Conservation (phyloP, 1,140 invertebrate genomes). For the Drosophila ogumai region DNA sequence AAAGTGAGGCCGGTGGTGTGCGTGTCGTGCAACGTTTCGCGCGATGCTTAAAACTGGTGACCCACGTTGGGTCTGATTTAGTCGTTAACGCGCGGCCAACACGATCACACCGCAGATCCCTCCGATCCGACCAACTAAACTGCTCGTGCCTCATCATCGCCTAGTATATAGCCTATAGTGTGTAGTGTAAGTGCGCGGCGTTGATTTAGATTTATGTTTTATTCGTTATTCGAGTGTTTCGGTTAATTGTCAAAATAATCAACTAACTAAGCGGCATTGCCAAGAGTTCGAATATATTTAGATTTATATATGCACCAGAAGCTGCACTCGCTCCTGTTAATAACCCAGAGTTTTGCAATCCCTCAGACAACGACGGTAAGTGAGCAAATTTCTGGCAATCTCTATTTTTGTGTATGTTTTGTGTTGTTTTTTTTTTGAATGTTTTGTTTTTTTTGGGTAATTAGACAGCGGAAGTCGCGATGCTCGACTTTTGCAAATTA, state of each 20-base stretch:
- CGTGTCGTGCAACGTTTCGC: conserved; percentile 62
- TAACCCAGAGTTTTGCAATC: conserved; percentile 20
- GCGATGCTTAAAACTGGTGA: conserved; percentile 81
- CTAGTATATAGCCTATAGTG: conserved; percentile 14
- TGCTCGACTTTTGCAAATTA: conserved; percentile 37
- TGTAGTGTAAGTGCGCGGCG: conserved; percentile 33
- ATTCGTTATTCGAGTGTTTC: conserved; percentile 16
- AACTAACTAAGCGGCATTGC: not conserved
- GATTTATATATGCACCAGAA: conserved; percentile 7
- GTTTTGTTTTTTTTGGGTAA: conserved; percentile 32
- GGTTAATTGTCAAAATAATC: conserved; percentile 24
- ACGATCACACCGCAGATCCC: conserved; percentile 75
- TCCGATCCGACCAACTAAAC: conserved; percentile 37
- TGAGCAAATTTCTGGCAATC: conserved; percentile 21
- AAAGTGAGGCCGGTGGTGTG: conserved; percentile 4
- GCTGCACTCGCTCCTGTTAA: conserved; percentile 1
- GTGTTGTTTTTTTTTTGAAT: not conserved
- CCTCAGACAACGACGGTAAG: conserved; percentile 19
- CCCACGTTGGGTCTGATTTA: conserved; percentile 78
- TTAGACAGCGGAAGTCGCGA: conserved; percentile 42
- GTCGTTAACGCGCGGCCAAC: conserved; percentile 84
- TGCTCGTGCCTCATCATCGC: not conserved
- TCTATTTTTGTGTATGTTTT: not conserved
- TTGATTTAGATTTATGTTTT: conserved; percentile 50
- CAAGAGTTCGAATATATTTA: conserved; percentile 10